Base-by-base conservation (phyloP, 2,113 vertebrate genomes). In the Mustela nigripes region DNA sequence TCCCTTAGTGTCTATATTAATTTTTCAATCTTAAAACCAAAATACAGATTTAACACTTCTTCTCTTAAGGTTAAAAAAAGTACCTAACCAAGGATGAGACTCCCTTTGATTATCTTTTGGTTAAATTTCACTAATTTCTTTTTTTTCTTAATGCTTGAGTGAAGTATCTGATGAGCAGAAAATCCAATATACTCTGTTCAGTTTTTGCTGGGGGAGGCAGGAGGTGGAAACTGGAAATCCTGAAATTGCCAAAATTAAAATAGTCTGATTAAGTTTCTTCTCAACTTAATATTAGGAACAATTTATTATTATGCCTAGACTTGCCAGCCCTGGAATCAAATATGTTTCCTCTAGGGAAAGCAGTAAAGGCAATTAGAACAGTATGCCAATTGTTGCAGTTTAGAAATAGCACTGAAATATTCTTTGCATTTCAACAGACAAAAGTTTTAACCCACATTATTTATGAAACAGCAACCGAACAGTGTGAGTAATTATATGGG, bases 321-420 rank as follows among this genome's bases (percentile, higher is more conserved):
- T 69, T 71, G 60, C 67, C 74, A 76, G 39, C 62, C 67, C 81
- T 81, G 48, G 85, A 97, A 98, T 92, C 48, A 92, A 95, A 39
- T 88, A 33, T 60, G 62, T 94, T 94, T 95, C 15, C 86, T 95
- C 94, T 82, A 91, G 63, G 71, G 69, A 98, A 95, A 50, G 71
- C 33, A 88, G 39, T 48, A 42, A 94, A 97, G 22, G n/a, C 56
- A 91, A 95, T 83, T 78, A 91, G 36, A 95, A 97, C 93, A 98
- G 85, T 71, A 92, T 56, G 74, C 9, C 89, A 89, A 36, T 56
- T 93, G 26, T 50, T 88, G 10, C 11, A n/a, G 5, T 67, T 93
- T 83, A 84, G 73, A 96, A 93, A 91, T 90, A 90, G 24, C 84
- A 63, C 31, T 87, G 74, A 97, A 95, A 78, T 94, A 93, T 11